These are phyloP conservation scores for Zootermopsis nevadensis DNA, from an alignment of 2,888 invertebrate genomes.

Conservation along the genomic window DNA sequence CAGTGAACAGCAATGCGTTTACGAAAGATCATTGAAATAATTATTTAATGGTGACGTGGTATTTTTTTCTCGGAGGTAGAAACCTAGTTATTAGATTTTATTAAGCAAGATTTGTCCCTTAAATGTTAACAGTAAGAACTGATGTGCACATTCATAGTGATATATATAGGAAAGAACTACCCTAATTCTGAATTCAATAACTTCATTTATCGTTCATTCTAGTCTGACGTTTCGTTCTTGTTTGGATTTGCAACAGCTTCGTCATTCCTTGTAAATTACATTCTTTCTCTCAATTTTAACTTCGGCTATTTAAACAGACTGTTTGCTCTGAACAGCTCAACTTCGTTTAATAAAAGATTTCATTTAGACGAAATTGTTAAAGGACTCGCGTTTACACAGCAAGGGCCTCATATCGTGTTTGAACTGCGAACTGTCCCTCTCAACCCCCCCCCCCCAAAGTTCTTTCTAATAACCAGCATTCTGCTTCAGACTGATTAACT, in stretches of 20 bases:
- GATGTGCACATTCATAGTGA: too few relatives aligned
- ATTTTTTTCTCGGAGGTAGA: too few relatives aligned
- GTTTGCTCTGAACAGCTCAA: conserved; percentile 25
- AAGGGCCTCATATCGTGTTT: conserved; percentile 26
- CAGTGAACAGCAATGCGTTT: too few relatives aligned
- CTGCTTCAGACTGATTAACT: conserved; percentile 25
- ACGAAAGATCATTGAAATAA: too few relatives aligned
- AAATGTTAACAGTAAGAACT: too few relatives aligned
- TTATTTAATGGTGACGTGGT: too few relatives aligned
- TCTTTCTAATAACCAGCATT: conserved; percentile 19
- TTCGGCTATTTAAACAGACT: conserved; percentile 32
- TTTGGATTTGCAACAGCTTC: not conserved
- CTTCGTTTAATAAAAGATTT: conserved; percentile 36
- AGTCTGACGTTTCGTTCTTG: too few relatives aligned
- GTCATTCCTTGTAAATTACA: not conserved
- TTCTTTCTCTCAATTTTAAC: conserved; percentile 11
- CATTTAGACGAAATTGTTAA: conserved; percentile 17
- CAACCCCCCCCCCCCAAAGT: not conserved
- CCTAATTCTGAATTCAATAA: too few relatives aligned
- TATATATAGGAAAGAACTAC: too few relatives aligned
- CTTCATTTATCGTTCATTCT: too few relatives aligned
- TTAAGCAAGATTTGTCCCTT: too few relatives aligned
- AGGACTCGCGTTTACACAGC: not conserved
- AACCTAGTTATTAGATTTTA: too few relatives aligned
- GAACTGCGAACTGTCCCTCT: conserved; percentile 16